Base-by-base conservation (phyloP, 2,797 vertebrate genomes). In the Smutsia temminckii region DNA sequence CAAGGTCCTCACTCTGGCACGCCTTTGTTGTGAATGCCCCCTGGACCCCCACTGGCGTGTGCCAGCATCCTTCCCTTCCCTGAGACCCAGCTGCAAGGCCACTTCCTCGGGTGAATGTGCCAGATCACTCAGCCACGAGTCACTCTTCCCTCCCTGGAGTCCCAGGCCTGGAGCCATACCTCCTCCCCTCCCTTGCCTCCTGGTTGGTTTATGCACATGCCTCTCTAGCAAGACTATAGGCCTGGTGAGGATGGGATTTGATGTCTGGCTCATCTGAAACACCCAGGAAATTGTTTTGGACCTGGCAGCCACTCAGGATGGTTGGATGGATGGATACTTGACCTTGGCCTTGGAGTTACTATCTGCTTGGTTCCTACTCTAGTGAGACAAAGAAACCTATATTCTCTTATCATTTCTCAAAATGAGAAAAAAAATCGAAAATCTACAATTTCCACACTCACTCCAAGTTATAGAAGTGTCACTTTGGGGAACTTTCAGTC, bases 381-480 rank as follows among this genome's bases (percentile, higher is more conserved):
- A 4, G 2, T 42, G 20, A 81, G 83, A 77, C 81, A 94, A 86
- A 84, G 63, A 74, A 66, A 42, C 20, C 27, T 89, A 3, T 51
- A 20, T 79, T 94, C 80, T 72, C 64, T 40, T 23, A 57, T 59
- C 20, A 63, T 80, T 64, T 86, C 75, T 77, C 69, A 75, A 69
- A 84, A 94, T 63, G 63, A 71, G 66, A 95, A 85, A 95, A 83
- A 88, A 59, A 25, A 25, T 34, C 80, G 77, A 95, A 96, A 95
- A 95, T 37, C 68, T 49, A 49, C 57, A 57, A 40, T 79, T 83
- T 86, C 37, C 69, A 53, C 37, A 27, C 3, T 69, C 20, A 40
- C 16, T 34, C 23, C 5, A 51, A n/a, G 37, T 94, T 71, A 66
- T 75, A 86, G 61, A 85, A 81, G 59, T 78, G 71, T 14, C 63